Evolutionary conservation across 2,113 vertebrate genomes (phyloP).

Genomic region (Ciconia stormi): DNA sequence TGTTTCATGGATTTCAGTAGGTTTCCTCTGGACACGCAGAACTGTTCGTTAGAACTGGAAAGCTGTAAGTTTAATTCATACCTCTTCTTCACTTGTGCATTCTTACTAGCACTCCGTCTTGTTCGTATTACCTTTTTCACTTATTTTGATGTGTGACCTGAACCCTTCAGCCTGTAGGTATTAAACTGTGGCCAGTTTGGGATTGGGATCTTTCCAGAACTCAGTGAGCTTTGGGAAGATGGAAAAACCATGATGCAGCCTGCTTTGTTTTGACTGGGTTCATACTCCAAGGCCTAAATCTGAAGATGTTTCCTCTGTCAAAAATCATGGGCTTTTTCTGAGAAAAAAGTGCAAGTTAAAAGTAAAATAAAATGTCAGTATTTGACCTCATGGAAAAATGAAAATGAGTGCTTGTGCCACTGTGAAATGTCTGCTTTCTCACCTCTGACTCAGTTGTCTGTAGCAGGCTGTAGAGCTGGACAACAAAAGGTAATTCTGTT

Average conservation of each 20-base stretch:
- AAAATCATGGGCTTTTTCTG: not conserved
- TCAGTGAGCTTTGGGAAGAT: not conserved
- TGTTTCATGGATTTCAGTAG: constrained; percentile 95
- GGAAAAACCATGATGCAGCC: not conserved
- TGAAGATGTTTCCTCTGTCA: not conserved
- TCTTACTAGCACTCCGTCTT: not conserved
- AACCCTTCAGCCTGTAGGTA: not conserved
- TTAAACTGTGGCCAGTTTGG: not conserved
- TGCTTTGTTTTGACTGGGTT: not conserved
- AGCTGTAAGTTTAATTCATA: constrained; percentile 84
- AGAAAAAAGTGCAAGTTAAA: not conserved
- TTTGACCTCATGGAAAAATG: not conserved
- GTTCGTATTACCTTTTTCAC: not conserved
- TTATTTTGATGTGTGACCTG: not conserved
- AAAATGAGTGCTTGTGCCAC: not conserved
- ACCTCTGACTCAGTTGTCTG: not conserved
- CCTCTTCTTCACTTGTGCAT: not conserved
- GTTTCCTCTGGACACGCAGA: constrained; percentile 93
- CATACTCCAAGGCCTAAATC: not conserved
- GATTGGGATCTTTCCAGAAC: not conserved
- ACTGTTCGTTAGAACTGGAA: constrained; percentile 91
- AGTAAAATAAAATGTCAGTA: not conserved
- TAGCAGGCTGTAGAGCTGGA: not conserved
- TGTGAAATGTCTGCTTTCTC: not conserved
- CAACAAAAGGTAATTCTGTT: not conserved